Conservation (phyloP, 53 echinoderm and acorn worm species). For the Glandiceps talaboti region DNA sequence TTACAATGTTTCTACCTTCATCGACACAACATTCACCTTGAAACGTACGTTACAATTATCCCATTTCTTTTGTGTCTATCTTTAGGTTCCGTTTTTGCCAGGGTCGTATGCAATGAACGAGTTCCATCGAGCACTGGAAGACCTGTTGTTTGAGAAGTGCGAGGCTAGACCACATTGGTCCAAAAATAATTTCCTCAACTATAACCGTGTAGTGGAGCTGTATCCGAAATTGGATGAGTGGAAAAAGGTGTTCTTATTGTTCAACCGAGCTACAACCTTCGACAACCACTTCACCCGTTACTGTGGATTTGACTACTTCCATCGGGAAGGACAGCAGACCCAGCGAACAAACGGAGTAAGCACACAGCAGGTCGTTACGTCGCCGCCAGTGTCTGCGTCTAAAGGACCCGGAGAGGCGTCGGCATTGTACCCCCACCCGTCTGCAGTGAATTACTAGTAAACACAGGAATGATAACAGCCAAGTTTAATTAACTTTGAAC, state of each 20-base stretch:
- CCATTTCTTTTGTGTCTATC: too few species aligned
- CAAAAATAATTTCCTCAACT: constrained; percentile 84
- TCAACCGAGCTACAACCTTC: constrained; percentile 67
- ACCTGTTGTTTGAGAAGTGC: constrained; percentile 59
- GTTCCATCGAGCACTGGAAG: constrained; percentile 75
- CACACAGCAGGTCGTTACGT: too few species aligned
- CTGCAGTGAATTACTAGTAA: too few species aligned
- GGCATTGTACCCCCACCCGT: too few species aligned
- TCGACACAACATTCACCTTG: too few species aligned
- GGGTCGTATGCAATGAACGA: constrained; percentile 86
- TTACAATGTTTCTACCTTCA: too few species aligned
- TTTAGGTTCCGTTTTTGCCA: constrained; percentile 62
- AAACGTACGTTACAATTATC: too few species aligned
- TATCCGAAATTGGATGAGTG: constrained; percentile 75
- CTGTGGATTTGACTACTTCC: constrained; percentile 82
- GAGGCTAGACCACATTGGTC: constrained; percentile 83
- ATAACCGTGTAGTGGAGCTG: constrained; percentile 55
- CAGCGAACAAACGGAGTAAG: too few species aligned
- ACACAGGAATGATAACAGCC: too few species aligned
- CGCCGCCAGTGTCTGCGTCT: too few species aligned
- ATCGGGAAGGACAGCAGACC: constrained; percentile 12
- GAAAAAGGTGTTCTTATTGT: constrained; percentile 68
- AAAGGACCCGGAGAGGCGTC: too few species aligned
- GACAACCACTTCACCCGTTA: constrained; percentile 93
- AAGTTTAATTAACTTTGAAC: too few species aligned